phyloP scores from a whole-genome alignment of 2,113 vertebrate species.

The Pelecanus crispus region DNA sequence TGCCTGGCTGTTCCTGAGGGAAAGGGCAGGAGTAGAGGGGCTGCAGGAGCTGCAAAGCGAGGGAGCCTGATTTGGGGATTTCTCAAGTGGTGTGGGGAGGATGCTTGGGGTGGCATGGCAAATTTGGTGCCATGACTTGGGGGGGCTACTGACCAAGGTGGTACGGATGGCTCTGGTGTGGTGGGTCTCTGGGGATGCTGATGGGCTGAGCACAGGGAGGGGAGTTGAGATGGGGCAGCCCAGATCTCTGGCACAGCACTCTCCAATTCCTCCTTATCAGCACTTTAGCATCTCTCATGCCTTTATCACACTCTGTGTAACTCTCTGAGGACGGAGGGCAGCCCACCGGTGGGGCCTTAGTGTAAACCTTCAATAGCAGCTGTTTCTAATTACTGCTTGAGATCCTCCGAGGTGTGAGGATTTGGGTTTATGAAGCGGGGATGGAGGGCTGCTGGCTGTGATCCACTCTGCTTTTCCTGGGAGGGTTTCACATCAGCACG shows the following conservation, averaged over 20 bases:
- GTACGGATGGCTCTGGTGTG: fast-evolving
- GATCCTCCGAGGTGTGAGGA: not conserved
- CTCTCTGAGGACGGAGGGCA: not conserved
- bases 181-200: not conserved
- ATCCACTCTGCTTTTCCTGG: not conserved
- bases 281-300: not conserved
- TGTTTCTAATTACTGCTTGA: not conserved
- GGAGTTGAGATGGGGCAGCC: not conserved
- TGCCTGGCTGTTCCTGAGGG: not conserved
- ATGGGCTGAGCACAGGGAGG: not conserved
- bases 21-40: not conserved
- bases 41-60: not conserved
- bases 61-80: not conserved
- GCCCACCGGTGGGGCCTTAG: not conserved
- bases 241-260: not conserved
- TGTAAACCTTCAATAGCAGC: not conserved
- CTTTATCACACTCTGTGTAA: not conserved
- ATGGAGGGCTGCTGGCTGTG: not conserved
- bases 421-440: not conserved
- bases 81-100: not conserved
- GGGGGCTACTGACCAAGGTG: not conserved
- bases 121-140: not conserved
- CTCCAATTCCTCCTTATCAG: not conserved
- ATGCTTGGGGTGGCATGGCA: not conserved
- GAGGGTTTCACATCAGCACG: fast-evolving